phyloP scores from a whole-genome alignment of 1,140 invertebrate genomes.

The Caerostris extrusa region DNA sequence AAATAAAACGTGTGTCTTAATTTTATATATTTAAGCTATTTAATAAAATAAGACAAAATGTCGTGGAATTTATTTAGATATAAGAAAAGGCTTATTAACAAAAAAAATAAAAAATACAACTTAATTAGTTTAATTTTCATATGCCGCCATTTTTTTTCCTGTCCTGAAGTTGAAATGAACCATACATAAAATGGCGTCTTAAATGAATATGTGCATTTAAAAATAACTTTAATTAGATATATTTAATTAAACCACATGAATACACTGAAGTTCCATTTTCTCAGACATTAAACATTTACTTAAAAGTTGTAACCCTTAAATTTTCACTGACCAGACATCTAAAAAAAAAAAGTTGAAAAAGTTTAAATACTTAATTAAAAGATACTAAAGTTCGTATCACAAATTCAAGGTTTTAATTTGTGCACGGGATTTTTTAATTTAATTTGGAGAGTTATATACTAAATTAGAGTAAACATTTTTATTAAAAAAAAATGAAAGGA shows the following conservation, averaged over 20 bases:
- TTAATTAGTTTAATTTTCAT: conserved; percentile 4
- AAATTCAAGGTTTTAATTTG: neutral
- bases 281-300: neutral
- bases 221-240: conserved; percentile 34
- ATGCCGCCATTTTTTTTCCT: neutral
- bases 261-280: neutral
- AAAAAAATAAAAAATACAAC: neutral
- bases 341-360: neutral
- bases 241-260: neutral
- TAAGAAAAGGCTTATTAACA: neutral
- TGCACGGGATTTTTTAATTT: neutral
- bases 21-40: neutral
- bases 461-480: too few species aligned
- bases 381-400: neutral
- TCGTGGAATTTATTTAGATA: neutral
- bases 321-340: neutral
- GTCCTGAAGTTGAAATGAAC: neutral
- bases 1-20: neutral
- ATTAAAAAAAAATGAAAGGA: too few species aligned
- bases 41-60: neutral
- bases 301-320: neutral
- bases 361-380: neutral
- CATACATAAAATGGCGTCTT: neutral
- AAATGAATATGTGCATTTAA: conserved; percentile 2
- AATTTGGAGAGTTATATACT: neutral